phyloP scores from a whole-genome alignment of 2,797 vertebrate genomes.

The Otolemur crassicaudatus region DNA sequence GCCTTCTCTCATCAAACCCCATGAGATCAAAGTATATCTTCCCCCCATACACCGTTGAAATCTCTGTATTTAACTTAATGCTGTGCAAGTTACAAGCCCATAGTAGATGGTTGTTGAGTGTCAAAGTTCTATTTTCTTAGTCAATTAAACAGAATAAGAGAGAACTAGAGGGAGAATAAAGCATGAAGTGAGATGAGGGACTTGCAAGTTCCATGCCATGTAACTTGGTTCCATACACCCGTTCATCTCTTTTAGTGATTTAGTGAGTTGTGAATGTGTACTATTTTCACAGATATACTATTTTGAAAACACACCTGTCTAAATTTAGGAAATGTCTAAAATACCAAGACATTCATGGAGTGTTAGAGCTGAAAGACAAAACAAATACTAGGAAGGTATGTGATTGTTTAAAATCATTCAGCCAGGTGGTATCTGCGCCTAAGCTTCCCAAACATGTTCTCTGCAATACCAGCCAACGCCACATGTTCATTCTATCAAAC shows the following conservation, averaged over 20 bases:
- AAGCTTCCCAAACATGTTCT: neutral
- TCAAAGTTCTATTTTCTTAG: conserved; percentile 22
- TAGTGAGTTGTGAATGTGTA: neutral
- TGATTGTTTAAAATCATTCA: neutral
- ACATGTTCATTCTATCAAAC: neutral
- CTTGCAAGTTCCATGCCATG: neutral
- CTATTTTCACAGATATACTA: neutral
- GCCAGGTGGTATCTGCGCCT: neutral
- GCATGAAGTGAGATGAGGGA: neutral
- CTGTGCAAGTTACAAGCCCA: neutral
- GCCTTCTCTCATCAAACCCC: conserved; percentile 24
- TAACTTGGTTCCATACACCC: neutral
- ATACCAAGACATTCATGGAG: neutral
- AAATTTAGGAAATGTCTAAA: neutral
- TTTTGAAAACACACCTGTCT: neutral
- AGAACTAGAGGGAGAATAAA: neutral
- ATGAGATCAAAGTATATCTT: conserved; percentile 12
- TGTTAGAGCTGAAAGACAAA: neutral
- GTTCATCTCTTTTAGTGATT: conserved; percentile 1
- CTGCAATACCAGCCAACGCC: neutral
- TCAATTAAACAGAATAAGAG: neutral
- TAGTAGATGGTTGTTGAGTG: neutral
- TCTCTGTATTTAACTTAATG: neutral
- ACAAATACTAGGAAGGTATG: neutral
- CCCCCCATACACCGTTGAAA: neutral